Base-by-base conservation (phyloP, 2,888 invertebrate species). In the Eupeodes latifasciatus region DNA sequence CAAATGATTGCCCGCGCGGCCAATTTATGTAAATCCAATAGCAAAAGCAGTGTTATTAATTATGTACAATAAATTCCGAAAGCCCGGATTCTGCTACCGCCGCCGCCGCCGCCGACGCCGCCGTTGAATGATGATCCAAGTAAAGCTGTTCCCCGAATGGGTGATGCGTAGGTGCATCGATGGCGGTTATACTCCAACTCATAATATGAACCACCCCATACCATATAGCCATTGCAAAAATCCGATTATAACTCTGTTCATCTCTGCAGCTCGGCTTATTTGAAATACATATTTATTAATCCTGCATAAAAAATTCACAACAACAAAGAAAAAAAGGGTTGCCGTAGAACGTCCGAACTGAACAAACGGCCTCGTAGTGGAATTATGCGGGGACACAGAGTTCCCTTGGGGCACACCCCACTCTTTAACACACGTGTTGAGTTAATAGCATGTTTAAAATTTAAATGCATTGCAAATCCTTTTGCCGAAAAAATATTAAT, bases 11-110 rank as follows among this genome's bases (percentile, higher is more conserved):
- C 57, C 62, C 62, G 82, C 72, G 53, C 66, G 16, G 12, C 59
- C 83, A 87, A 87, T 87, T 83, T 87, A 87, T 87, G 87, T 72
- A 83, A 87, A 87, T 87, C 87, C 87, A 87, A 87, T 87, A 87
- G 80, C 87, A n/a, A 72, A 72, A 76, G 75, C 80, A 76, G 80
- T n/a, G 61, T 67, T 80, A 83, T 87, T 80, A 87, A 87, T 87
- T 80, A 87, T 87, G 83, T 80, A 87, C 79, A 87, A 87, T 87
- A 80, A 76, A 78, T 83, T 79, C 19, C 64, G 49, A 57, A 53
- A 64, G 34, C 75, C n/a, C 78, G 44, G 57, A 9, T 11, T 14
- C 40, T 19, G 19, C 10, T 71, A 19, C 55, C 36, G 49, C 27
- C 3, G 27, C 27, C 1, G 27, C 27, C 2, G 27, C 1, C 27